phyloP scores from a whole-genome alignment of 2,888 invertebrate species.

The Pediacus dermestoides region DNA sequence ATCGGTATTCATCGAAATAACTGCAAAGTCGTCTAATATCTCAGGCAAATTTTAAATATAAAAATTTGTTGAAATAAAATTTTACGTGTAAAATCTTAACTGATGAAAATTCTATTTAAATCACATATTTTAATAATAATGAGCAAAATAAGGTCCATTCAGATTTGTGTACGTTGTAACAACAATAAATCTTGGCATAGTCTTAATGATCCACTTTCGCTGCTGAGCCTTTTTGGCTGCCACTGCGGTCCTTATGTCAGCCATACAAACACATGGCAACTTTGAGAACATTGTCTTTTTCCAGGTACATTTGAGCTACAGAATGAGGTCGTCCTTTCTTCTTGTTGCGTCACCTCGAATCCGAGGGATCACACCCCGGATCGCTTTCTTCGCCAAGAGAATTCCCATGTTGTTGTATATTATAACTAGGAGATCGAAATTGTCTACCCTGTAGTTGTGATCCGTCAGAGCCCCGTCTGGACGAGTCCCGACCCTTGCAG shows the following conservation, averaged over 20 bases:
- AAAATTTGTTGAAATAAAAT: too few relatives aligned
- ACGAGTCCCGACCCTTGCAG: slow-evolving; percentile 56
- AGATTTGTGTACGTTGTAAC: too few relatives aligned
- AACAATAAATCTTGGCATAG: too few relatives aligned
- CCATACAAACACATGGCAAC: slow-evolving; percentile 46
- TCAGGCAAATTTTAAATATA: too few relatives aligned
- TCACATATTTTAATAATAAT: too few relatives aligned
- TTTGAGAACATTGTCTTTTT: slow-evolving; percentile 34
- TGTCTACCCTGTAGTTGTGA: slow-evolving; percentile 53
- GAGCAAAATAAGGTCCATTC: too few relatives aligned
- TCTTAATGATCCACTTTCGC: too few relatives aligned
- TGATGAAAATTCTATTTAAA: too few relatives aligned
- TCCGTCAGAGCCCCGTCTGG: slow-evolving; percentile 57
- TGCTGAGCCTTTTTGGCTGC: slow-evolving; percentile 9
- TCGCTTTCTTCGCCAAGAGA: slow-evolving; percentile 58
- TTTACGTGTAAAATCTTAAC: too few relatives aligned
- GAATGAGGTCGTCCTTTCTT: slow-evolving; percentile 20
- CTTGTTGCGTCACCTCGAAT: slow-evolving; percentile 57
- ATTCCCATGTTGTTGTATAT: slow-evolving; percentile 54
- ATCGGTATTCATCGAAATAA: too few relatives aligned
- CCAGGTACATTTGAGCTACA: slow-evolving; percentile 17
- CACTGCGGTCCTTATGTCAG: slow-evolving; percentile 36
- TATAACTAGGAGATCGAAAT: slow-evolving; percentile 56
- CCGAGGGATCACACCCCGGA: slow-evolving; percentile 51
- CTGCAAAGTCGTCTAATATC: too few relatives aligned